Evolutionary conservation across 2,888 invertebrate genomes (phyloP).

Genomic region (Amiota communis): DNA sequence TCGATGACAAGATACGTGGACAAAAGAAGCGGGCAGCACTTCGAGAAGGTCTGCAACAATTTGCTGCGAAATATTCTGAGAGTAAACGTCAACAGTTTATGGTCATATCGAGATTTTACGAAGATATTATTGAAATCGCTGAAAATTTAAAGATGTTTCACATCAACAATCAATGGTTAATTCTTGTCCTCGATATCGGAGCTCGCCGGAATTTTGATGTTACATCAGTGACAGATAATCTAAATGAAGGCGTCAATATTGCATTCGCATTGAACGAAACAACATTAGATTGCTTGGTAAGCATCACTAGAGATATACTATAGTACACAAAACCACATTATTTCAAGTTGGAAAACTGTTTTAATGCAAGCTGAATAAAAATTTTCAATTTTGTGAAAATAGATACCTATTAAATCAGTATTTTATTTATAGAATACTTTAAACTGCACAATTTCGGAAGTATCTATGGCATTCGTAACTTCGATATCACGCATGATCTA

Average conservation of each 20-base stretch:
- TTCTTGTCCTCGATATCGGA: conserved; percentile 80
- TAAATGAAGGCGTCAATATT: conserved; percentile 86
- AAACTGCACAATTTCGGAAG: conserved; percentile 80
- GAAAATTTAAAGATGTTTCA: conserved; percentile 80
- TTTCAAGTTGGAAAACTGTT: too few relatives aligned
- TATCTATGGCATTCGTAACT: conserved; percentile 79
- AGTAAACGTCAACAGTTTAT: conserved; percentile 63
- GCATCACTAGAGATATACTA: conserved; percentile 4
- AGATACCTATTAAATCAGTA: not conserved
- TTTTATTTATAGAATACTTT: conserved; percentile 76
- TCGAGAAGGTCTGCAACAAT: conserved; percentile 57
- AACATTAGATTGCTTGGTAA: conserved; percentile 76
- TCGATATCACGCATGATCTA: conserved; percentile 80
- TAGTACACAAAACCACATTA: not conserved
- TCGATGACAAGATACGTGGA: conserved; percentile 62
- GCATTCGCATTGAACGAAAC: conserved; percentile 85
- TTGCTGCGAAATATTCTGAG: conserved; percentile 52
- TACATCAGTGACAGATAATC: conserved; percentile 75
- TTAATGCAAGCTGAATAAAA: not conserved
- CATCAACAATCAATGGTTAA: conserved; percentile 87
- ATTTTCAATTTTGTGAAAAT: too few relatives aligned
- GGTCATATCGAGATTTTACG: conserved; percentile 68
- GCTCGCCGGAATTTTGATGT: conserved; percentile 69
- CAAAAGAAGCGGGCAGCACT: conserved; percentile 62
- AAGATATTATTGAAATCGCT: conserved; percentile 81